Conservation (phyloP, 2,888 invertebrate species). For the Clunio marinus region DNA sequence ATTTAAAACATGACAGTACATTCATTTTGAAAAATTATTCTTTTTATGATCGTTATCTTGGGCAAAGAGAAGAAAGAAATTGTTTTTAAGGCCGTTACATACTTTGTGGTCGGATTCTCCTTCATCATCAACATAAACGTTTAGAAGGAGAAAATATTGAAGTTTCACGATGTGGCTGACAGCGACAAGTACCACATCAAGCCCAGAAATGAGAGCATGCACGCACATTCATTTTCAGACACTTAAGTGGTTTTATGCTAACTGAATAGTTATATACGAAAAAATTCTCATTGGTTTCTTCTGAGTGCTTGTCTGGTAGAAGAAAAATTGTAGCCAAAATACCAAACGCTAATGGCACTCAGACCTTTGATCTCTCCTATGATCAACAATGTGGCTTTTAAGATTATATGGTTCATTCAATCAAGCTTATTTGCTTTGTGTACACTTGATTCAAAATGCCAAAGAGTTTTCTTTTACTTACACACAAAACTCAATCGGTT, state of each 20-base stretch:
- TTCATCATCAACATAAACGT: not conserved
- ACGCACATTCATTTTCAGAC: not conserved
- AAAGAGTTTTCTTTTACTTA: too few species aligned
- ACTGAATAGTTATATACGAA: too few species aligned
- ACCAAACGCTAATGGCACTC: not conserved
- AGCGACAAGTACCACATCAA: not conserved
- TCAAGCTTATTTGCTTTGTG: too few species aligned
- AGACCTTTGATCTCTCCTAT: not conserved
- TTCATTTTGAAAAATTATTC: constrained; percentile 21
- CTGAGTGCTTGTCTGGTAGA: too few species aligned
- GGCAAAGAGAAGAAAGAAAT: not conserved
- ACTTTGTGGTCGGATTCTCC: too few species aligned
- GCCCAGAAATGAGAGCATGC: not conserved
- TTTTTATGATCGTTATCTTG: constrained; percentile 1
- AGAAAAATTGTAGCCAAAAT: too few species aligned
- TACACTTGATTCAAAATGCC: not conserved
- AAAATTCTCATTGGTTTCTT: too few species aligned
- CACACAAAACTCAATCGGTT: not conserved
- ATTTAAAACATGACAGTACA: constrained; percentile 15
- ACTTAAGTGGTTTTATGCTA: constrained; percentile 2
- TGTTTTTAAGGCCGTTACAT: too few species aligned
- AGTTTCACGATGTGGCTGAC: not conserved
- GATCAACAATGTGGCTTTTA: not conserved
- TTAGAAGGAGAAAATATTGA: not conserved
- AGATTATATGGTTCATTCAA: not conserved